Base-by-base conservation (phyloP, 2,113 vertebrate species). In the Tichodroma muraria region DNA sequence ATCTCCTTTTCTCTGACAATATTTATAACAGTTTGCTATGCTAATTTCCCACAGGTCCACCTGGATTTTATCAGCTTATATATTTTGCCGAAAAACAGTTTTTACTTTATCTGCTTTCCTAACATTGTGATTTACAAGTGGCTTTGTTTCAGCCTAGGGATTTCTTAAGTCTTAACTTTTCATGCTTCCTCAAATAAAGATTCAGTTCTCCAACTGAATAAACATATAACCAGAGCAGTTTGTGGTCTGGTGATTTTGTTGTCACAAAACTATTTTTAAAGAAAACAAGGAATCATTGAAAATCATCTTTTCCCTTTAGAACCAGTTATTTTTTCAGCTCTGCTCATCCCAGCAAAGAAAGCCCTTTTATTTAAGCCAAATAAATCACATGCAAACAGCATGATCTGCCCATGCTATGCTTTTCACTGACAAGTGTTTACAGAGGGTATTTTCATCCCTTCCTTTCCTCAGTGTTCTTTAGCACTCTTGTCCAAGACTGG, bases 81-180 rank as follows among this genome's bases (percentile, higher is more conserved):
- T 78, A 71, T 79, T 71, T 68, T 45, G 15, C 14, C 0, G 0
- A 5, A 63, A 85, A 66, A 2, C 14, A 23, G 33, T 65, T 91
- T 80, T 82, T 59, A 60, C 25, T 88, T 35, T 76, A 61, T 77
- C 66, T 87, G 31, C 50, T 95, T 93, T 69, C 71, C 47, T 75
- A 88, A 76, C 40, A 45, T 31, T 77, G 40, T 40, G 60, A 86
- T 89, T 90, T 92, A 47, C 59, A 91, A 89, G 45, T 88, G 57
- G 53, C 40, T 95, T 96, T 92, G 76, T 86, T 86, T 79, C 80
- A 49, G 88, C 95, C 70, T 69, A 63, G 85, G 75, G 90, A 89
- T 92, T 95, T 94, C 82, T 83, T 69, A 49, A 73, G 68, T 79
- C 77, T 86, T 85, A 92, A 83, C 54, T 84, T 87, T 54, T 72